Evolutionary conservation across 2,797 vertebrate species (phyloP).

Genomic region (Poeciliopsis gracilis): DNA sequence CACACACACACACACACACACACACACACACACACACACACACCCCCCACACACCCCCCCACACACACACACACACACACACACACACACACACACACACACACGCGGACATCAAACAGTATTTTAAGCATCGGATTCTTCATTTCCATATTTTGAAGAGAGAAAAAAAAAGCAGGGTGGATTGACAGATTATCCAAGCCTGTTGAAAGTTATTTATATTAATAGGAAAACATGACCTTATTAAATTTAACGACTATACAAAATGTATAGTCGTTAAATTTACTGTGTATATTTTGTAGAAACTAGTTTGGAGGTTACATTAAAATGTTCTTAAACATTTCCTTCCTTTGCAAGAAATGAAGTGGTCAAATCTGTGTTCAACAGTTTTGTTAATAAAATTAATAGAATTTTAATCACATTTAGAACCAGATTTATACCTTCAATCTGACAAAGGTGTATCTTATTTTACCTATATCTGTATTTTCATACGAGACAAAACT

Average conservation of each 20-base stretch:
- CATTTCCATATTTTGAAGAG: background rate
- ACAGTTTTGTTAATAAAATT: background rate
- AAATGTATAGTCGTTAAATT: too few species aligned
- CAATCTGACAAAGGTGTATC: background rate
- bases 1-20: background rate
- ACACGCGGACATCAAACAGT: background rate
- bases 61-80: background rate
- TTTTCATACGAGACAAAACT: background rate
- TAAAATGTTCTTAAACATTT: background rate
- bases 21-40: background rate
- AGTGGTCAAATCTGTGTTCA: background rate
- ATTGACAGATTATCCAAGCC: background rate
- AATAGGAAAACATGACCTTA: background rate
- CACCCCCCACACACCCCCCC: background rate
- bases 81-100: background rate
- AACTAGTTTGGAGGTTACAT: background rate
- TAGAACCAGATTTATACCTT: background rate
- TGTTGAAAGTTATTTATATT: background rate
- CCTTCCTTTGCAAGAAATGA: background rate
- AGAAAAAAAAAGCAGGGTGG: background rate
- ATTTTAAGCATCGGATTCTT: background rate
- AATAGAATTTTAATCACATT: background rate
- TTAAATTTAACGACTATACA: background rate
- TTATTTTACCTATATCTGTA: background rate
- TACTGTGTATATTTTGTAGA: background rate